phyloP scores from a whole-genome alignment of 2,797 vertebrate genomes.

The Centropyge bicolor region DNA sequence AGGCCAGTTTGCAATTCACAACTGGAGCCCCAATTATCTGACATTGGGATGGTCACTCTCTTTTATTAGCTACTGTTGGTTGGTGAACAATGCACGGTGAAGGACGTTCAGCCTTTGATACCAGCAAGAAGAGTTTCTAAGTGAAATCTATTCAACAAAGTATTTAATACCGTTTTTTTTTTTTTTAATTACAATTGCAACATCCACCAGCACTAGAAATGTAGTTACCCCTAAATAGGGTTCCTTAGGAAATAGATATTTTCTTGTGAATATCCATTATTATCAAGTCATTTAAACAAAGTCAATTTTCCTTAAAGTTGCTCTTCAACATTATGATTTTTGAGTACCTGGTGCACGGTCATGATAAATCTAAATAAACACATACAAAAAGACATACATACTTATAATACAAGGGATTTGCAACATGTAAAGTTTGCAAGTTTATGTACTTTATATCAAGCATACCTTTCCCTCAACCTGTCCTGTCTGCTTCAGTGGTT shows the following conservation, averaged over 20 bases:
- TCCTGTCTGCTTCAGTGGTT: not conserved
- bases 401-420: too few relatives aligned
- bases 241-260: not conserved
- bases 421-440: too few relatives aligned
- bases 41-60: slow-evolving; percentile 77
- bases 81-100: slow-evolving; percentile 34
- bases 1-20: slow-evolving; percentile 67
- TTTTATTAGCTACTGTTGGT: slow-evolving; percentile 73
- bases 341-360: too few relatives aligned
- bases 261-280: not conserved
- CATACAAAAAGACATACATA: too few relatives aligned
- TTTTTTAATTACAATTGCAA: not conserved
- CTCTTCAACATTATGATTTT: not conserved
- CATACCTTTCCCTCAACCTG: not conserved
- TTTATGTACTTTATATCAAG: too few relatives aligned
- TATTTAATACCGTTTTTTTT: not conserved
- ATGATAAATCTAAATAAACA: too few relatives aligned
- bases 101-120: slow-evolving; percentile 44
- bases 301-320: not conserved
- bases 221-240: not conserved
- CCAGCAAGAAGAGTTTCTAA: slow-evolving; percentile 1
- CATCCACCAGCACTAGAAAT: not conserved
- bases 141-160: slow-evolving; percentile 19
- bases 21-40: slow-evolving; percentile 73
- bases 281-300: not conserved